Base-by-base conservation (phyloP, 2,113 vertebrate genomes). In the Willisornis vidua region DNA sequence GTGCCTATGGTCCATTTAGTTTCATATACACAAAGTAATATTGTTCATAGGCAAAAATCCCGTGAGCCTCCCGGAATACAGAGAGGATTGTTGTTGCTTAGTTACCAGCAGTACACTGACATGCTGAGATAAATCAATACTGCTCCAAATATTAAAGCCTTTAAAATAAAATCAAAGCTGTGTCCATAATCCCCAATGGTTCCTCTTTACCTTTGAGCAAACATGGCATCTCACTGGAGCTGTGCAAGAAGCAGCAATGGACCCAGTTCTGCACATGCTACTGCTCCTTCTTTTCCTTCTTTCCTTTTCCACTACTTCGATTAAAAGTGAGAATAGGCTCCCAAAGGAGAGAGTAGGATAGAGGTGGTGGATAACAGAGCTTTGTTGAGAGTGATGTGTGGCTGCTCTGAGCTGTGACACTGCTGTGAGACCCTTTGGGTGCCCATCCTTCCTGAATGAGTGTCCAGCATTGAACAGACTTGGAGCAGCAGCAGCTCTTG, bases 1-100 rank as follows among this genome's bases (percentile, higher is more conserved):
- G 96, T 96, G 95, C 96, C 97, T 70, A 65, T 55, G 97, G 98
- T 95, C 98, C 97, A 90, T 97, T 98, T 98, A 98, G 96, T 90
- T 96, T 96, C 97, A 96, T 82, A 95, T 80, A 96, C 96, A 97
- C 96, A 87, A 95, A 97, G 96, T 97, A 96, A 98, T 97, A 97
- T 95, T 72, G 90, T 93, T 96, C 95, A 90, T 97, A 96, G 97
- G 95, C 96, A 97, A 94, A 83, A 96, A 95, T 98, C 97, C 97
- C 94, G 18, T 77, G 97, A 98, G 98, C 96, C 89, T 94, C 81
- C 93, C 65, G 28, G 94, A 94, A 90, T 87, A 94, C 19, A 81
- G 95, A 89, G 94, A 93, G 94, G 96, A 96, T 90, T 6, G 58
- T 94, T 90, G 98, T 98, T 98, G 98, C 98, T 83, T 98, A 94